A percentile compares a stretch with the other conserved stretches of the same genome.
Evolutionary conservation across 2,113 vertebrate genomes (phyloP).

Genomic region (Ciconia stormi): DNA sequence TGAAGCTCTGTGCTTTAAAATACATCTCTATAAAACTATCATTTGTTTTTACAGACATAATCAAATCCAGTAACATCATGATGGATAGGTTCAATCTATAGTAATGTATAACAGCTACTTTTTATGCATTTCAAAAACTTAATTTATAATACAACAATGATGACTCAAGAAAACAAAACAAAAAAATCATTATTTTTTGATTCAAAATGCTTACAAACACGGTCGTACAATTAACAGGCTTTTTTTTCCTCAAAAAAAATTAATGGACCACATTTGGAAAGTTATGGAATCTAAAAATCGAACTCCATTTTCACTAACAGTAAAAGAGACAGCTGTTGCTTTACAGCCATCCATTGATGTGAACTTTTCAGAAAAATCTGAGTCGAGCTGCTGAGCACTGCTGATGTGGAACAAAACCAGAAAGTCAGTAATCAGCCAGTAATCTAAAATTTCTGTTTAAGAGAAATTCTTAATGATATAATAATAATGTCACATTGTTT

Average conservation of each 20-base stretch:
- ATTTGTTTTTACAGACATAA: not conserved
- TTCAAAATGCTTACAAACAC: not conserved
- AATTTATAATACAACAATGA: not conserved
- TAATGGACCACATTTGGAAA: not conserved
- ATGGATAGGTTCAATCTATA: not conserved
- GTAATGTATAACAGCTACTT: not conserved
- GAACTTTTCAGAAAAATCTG: not conserved
- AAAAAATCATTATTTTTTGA: no score
- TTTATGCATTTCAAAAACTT: not conserved
- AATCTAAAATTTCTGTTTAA: not conserved
- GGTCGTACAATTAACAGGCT: not conserved
- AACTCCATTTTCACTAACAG: not conserved
- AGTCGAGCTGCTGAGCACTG: not conserved
- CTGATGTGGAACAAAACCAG: not conserved
- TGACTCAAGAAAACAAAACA: not conserved
- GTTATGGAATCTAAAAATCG: not conserved
- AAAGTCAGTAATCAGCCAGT: not conserved
- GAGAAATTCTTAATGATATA: not conserved
- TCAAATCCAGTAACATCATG: not conserved
- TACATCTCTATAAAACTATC: not conserved
- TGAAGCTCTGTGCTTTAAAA: not conserved
- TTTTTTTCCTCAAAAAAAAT: not conserved
- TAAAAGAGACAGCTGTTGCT: not conserved
- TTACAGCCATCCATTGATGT: not conserved
- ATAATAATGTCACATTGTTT: not conserved